Base-by-base conservation (phyloP, 2,113 vertebrate species). In the Panurus biarmicus region DNA sequence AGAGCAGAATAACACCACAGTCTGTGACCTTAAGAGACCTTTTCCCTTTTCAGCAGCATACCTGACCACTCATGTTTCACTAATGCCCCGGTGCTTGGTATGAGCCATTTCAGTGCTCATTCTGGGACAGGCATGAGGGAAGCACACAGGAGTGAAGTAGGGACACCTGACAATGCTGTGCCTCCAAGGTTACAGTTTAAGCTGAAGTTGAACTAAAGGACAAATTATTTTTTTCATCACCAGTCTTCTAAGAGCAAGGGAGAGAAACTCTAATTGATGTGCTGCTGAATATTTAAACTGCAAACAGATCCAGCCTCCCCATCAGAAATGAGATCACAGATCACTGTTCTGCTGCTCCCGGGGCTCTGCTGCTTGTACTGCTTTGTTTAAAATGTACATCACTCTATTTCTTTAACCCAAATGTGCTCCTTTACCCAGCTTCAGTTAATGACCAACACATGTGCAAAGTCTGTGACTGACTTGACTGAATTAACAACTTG, bases 151-250 rank as follows among this genome's bases (percentile, higher is more conserved):
- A 86, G 45, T 64, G 62, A 72, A 70, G 31, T 2, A 6, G 50
- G 79, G 89, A 69, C 67, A 92, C 11, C 42, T 7, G 25, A 69
- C 38, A 61, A 13, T 0, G 5, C 62, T 16, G 36, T 36, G 25
- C 69, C 60, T 54, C 36, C 35, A 50, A 47, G 64, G 67, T 94
- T 94, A 93, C 69, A 93, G 60, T 89, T 95, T 93, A 94, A 95
- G 18, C 86, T 70, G 53, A 84, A 42, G 42, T 5, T 35, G 33
- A 64, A 66, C 79, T 66, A 42, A 67, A 77, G 89, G 67, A 75
- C 75, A 76, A 80, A 13, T 42, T 23, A 19, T n/a, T 90, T 77
- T 93, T 86, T 48, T 66, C 40, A 45, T 90, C 64, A 90, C 25
- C 56, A 12, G 9, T 80, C 45, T 76, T 69, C 42, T 54, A 66